Evolutionary conservation across 2,797 vertebrate genomes (phyloP).

Genomic region (Acipenser ruthenus): DNA sequence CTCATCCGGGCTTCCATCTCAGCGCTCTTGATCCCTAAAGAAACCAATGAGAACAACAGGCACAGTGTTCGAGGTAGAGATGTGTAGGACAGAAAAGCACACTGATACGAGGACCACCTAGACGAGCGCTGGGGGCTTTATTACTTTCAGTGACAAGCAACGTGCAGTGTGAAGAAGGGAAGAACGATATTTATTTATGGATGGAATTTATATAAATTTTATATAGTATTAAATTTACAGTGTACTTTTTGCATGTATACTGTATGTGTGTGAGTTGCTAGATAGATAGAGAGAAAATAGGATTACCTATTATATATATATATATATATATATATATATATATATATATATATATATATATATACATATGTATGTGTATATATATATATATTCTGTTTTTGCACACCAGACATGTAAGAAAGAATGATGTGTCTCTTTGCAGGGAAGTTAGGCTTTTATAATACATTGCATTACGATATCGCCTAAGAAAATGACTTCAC

Average conservation of each 20-base stretch:
- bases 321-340: no score
- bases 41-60: slow-evolving; percentile 37
- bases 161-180: no score
- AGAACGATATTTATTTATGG: no score
- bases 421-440: slow-evolving; percentile 68
- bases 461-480: slow-evolving; percentile 56
- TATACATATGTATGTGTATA: no score
- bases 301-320: no score
- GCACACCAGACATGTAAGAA: slow-evolving; percentile 59
- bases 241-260: no score
- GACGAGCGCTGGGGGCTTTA: slow-evolving; percentile 17
- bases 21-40: slow-evolving; percentile 42
- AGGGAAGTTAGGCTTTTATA: slow-evolving; percentile 71
- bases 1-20: slow-evolving; percentile 27
- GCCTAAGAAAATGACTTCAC: slow-evolving; percentile 68
- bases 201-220: no score
- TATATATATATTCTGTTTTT: no score
- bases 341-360: no score
- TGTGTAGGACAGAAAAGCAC: slow-evolving; percentile 22
- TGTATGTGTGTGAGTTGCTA: slow-evolving; percentile 37
- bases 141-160: no score
- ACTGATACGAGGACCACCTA: slow-evolving; percentile 25
- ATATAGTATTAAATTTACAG: no score
- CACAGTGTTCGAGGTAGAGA: slow-evolving; percentile 22
- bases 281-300: slow-evolving; percentile 57